phyloP scores from a whole-genome alignment of 1,140 invertebrate species.

The Agrypnia vestita region DNA sequence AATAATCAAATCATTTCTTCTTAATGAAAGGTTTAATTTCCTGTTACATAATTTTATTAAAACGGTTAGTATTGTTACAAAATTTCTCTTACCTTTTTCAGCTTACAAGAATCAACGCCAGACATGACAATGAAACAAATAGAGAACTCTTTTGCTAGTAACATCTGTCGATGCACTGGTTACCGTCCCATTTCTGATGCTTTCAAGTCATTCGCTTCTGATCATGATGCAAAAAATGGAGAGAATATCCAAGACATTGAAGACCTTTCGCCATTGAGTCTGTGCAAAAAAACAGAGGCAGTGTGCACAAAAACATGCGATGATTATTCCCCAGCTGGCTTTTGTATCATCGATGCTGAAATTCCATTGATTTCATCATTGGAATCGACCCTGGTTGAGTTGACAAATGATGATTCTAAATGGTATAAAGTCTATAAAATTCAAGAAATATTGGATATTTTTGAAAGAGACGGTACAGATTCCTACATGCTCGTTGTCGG shows the following conservation, averaged over 20 bases:
- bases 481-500: slow-evolving; percentile 78
- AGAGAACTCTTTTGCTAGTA: slow-evolving; percentile 86
- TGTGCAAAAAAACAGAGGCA: slow-evolving; percentile 51
- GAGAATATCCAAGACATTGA: slow-evolving; percentile 76
- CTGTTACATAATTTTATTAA: too few relatives aligned
- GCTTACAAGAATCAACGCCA: slow-evolving; percentile 65
- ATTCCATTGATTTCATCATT: neutral
- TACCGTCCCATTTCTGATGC: slow-evolving; percentile 89
- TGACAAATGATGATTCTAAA: slow-evolving; percentile 61
- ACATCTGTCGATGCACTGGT: slow-evolving; percentile 91
- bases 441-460: slow-evolving; percentile 67
- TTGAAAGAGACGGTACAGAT: slow-evolving; percentile 69
- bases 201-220: slow-evolving; percentile 83
- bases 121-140: slow-evolving; percentile 78
- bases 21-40: too few relatives aligned
- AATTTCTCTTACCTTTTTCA: slow-evolving; percentile 34
- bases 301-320: slow-evolving; percentile 48
- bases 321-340: slow-evolving; percentile 50
- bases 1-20: too few relatives aligned
- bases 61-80: too few relatives aligned
- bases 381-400: slow-evolving; percentile 15
- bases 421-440: slow-evolving; percentile 74
- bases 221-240: slow-evolving; percentile 72
- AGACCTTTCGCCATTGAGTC: slow-evolving; percentile 64
- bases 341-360: slow-evolving; percentile 48